Evolutionary conservation across 2,113 vertebrate genomes (phyloP).

Genomic region (Gadus macrocephalus): DNA sequence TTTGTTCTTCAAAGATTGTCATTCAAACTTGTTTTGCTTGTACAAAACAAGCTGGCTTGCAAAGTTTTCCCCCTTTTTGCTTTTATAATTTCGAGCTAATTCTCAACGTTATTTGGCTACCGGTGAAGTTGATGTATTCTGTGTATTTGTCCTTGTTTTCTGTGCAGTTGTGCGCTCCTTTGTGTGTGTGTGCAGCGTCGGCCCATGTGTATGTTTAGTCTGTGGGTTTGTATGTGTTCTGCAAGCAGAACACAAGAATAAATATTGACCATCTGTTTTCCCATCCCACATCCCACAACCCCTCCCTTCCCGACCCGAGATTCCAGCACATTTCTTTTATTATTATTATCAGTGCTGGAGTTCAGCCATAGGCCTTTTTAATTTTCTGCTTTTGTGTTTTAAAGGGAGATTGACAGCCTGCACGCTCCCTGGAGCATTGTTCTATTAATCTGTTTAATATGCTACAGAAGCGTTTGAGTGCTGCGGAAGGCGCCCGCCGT

Average conservation of each 20-base stretch:
- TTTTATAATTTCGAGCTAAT: constrained; percentile 56
- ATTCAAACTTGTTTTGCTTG: too few species aligned
- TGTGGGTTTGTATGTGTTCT: constrained; percentile 45
- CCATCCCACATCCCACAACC: constrained; percentile 14
- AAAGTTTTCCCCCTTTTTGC: constrained; percentile 8
- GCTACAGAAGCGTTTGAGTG: constrained; percentile 75
- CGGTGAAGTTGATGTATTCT: constrained; percentile 30
- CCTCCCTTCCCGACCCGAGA: constrained; percentile 47
- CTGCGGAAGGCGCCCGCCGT: constrained; percentile 70
- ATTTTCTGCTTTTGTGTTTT: constrained; percentile 84
- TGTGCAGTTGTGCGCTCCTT: too few species aligned
- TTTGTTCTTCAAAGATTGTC: too few species aligned
- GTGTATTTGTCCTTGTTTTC: constrained; percentile 12
- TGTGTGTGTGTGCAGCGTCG: too few species aligned
- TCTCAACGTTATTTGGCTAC: constrained; percentile 42
- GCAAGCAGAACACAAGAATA: constrained; percentile 68
- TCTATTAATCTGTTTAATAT: constrained; percentile 87
- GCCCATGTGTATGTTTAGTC: too few species aligned
- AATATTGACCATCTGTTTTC: constrained; percentile 74
- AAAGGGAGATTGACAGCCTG: constrained; percentile 72
- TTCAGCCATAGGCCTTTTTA: constrained; percentile 82
- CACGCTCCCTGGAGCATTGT: constrained; percentile 77
- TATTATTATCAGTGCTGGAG: constrained; percentile 74
- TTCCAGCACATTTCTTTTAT: constrained; percentile 57
- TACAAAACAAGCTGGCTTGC: too few species aligned